Base-by-base conservation (phyloP, 64 coral and sea anemone species). In the Anthopleura sola region DNA sequence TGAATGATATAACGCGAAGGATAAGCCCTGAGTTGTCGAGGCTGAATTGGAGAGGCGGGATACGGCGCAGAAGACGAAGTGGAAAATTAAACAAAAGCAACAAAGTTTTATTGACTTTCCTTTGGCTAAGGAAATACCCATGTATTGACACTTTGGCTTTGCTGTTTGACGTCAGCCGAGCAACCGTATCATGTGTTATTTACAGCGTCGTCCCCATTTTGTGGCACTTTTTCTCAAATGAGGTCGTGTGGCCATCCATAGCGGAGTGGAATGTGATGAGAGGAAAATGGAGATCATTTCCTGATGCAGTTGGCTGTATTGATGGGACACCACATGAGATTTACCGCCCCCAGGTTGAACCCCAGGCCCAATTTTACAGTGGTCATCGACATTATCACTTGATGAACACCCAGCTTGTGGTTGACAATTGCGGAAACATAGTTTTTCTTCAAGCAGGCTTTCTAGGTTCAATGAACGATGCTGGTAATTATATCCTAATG, bases 401-500 rank as follows among this genome's bases (percentile, higher is more conserved):
- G n/a, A n/a, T n/a, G n/a, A n/a, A n/a, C n/a, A n/a, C n/a, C n/a
- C n/a, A n/a, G n/a, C n/a, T n/a, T 3, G 36, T 76, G 17, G 37
- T 40, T 20, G 85, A 88, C 58, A 88, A 88, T 44, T 34, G 24
- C 55, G 86, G 75, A 23, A 80, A 88, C 62, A 88, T 88, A 60
- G 46, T 80, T 60, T 81, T 81, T 62, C 75, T 88, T 9, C 86
- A 88, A 46, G 75, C 48, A n/a, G 86, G 86, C 13, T 88, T 88
- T 48, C 64, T 88, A 14, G 86, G 75, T 8, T 62, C 49, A 19
- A 81, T 81, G 50, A 88, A 88, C 48, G 75, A 88, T 82, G 78
- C 75, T 23, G 75, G 50, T 5, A 80, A 80, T 66, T 88, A 50
- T 54, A 10, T 31, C 12, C 29, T 76, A 54, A 87, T 78, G 68